Evolutionary conservation across 2,888 invertebrate genomes (phyloP).

Genomic region (Ophonus ardosiacus): DNA sequence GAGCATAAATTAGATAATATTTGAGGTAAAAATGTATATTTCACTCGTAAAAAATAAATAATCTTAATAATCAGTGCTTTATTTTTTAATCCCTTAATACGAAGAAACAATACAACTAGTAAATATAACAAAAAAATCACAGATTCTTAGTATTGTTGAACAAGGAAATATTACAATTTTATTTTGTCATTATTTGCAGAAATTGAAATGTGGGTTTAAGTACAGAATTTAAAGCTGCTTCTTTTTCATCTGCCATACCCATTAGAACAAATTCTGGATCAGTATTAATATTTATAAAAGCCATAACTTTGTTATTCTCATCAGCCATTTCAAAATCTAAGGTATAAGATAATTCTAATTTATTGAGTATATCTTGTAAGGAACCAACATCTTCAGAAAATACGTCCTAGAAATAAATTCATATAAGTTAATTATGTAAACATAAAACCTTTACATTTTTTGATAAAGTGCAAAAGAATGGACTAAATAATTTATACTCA

Average conservation of each 20-base stretch:
- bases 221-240: neutral
- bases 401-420: conserved; percentile 42
- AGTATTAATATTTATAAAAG: conserved; percentile 31
- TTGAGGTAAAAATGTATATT: neutral
- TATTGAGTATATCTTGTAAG: conserved; percentile 17
- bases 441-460: no score
- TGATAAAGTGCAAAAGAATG: no score
- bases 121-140: neutral
- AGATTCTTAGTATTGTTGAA: neutral
- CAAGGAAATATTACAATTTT: conserved; percentile 19
- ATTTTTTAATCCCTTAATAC: neutral
- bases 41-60: neutral
- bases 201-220: conserved; percentile 18
- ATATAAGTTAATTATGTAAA: neutral
- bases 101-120: neutral
- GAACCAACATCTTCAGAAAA: neutral
- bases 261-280: conserved; percentile 42
- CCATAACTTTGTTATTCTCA: neutral
- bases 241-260: neutral
- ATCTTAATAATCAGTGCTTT: neutral
- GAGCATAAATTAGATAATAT: conserved; percentile 67
- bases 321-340: neutral
- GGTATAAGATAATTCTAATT: conserved; percentile 24
- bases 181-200: conserved; percentile 49
- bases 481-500: no score